Conservation (phyloP, 2,113 vertebrate species). For the Cinclus cinclus region DNA sequence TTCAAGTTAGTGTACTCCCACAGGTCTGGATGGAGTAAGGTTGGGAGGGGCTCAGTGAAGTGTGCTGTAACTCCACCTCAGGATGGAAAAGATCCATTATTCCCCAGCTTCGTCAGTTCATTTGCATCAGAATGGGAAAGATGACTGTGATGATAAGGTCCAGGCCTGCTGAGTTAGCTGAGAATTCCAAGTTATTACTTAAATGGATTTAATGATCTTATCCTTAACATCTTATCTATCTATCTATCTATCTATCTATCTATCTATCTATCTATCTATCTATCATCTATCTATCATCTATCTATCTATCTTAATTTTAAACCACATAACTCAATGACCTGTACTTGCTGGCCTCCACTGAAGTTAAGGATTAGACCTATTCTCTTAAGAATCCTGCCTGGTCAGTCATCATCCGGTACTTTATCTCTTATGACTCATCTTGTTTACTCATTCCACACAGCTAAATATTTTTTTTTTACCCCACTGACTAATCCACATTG, state of each 20-base stretch:
- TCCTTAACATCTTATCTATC: not conserved
- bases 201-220: not conserved
- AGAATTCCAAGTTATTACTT: not conserved
- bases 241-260: not conserved
- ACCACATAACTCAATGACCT: not conserved
- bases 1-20: not conserved
- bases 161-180: not conserved
- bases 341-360: not conserved
- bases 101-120: not conserved
- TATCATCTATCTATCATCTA: not conserved
- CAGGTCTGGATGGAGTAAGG: not conserved
- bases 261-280: not conserved
- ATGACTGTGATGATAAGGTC: not conserved
- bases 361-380: not conserved
- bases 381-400: not conserved
- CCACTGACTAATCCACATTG: not conserved
- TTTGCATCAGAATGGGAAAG: not conserved
- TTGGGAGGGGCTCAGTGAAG: not conserved
- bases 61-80: not conserved
- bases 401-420: not conserved
- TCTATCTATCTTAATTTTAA: not conserved
- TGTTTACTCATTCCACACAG: constrained; percentile 1
- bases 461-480: not conserved
- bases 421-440: not conserved
- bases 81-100: not conserved